Conservation (phyloP, 2,113 vertebrate species). For the Speoplatyrhinus poulsoni region DNA sequence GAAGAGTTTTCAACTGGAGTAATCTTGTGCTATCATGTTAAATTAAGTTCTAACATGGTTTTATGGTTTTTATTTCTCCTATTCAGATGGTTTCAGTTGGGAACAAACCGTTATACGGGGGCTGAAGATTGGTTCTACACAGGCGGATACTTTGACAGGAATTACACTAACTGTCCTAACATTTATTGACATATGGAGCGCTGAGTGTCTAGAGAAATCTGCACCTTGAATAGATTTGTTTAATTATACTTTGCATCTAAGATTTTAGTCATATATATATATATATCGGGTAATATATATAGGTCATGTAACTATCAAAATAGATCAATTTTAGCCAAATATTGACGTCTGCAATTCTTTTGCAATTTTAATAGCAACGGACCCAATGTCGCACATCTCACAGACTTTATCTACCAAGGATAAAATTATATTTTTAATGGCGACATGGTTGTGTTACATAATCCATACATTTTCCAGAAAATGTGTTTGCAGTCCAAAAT, state of each 20-base stretch:
- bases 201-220: slow-evolving; percentile 1
- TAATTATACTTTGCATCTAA: slow-evolving; percentile 40
- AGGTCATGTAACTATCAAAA: slow-evolving; percentile 19
- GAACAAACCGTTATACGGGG: slow-evolving; percentile 85
- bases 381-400: slow-evolving; percentile 23
- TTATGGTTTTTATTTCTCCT: background rate
- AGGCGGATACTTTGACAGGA: slow-evolving; percentile 94
- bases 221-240: slow-evolving; percentile 38
- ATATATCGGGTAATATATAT: slow-evolving; percentile 12
- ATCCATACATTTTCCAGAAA: slow-evolving; percentile 10
- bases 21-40: background rate
- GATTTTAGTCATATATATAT: slow-evolving; percentile 15
- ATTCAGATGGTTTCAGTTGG: slow-evolving; percentile 89
- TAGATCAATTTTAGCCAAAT: slow-evolving; percentile 52
- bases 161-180: slow-evolving; percentile 89
- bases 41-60: background rate
- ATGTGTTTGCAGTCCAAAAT: slow-evolving; percentile 37
- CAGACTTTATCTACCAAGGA: slow-evolving; percentile 14
- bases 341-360: slow-evolving; percentile 26
- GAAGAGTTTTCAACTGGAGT: no score
- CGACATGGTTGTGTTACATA: slow-evolving; percentile 34
- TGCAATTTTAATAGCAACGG: slow-evolving; percentile 27
- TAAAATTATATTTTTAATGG: slow-evolving; percentile 22
- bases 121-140: slow-evolving; percentile 90
- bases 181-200: slow-evolving; percentile 83